A percentile compares a stretch with the other conserved stretches of the same genome.
Evolutionary conservation across 53 echinoderm and acorn worm species (phyloP).

Genomic region (Luidia sarsii): DNA sequence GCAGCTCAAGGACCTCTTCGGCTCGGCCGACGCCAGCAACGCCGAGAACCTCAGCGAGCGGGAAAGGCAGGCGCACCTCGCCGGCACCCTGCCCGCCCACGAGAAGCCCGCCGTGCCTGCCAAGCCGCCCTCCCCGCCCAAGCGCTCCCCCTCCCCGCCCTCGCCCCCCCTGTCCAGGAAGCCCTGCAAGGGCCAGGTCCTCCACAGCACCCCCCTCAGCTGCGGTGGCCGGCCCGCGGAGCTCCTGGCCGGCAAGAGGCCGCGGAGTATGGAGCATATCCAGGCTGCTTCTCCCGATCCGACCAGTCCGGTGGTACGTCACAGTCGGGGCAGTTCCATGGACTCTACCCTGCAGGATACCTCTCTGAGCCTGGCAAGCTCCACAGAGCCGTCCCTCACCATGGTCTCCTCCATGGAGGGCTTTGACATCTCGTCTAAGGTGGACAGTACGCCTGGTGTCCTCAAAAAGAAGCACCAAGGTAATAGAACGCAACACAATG

Average conservation of each 20-base stretch:
- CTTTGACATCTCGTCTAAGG: conserved; percentile 65
- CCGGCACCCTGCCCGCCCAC: not conserved
- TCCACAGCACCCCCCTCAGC: conserved; percentile 32
- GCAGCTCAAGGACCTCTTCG: conserved; percentile 68
- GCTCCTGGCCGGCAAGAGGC: conserved; percentile 47
- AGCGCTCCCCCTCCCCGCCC: conserved; percentile 1
- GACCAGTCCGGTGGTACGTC: conserved; percentile 28
- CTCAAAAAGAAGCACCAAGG: not conserved
- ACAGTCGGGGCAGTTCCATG: conserved; percentile 65
- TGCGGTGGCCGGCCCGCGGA: not conserved
- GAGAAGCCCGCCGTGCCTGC: conserved; percentile 30
- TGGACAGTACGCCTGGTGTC: conserved; percentile 6
- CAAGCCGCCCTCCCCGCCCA: conserved; percentile 33
- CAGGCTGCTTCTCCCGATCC: conserved; percentile 25
- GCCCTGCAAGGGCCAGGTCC: too few relatives aligned
- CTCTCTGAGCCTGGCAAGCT: conserved; percentile 43
- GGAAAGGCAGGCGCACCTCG: too few relatives aligned
- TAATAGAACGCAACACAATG: too few relatives aligned
- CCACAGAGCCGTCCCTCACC: conserved; percentile 63
- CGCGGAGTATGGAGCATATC: conserved; percentile 50
- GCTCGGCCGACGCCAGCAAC: conserved; percentile 37
- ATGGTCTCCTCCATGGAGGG: conserved; percentile 90
- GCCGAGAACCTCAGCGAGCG: too few relatives aligned
- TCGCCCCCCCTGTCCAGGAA: not conserved
- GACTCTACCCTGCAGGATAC: conserved; percentile 71